Conservation (phyloP, 2,888 invertebrate genomes). For the Lobophora halterata region DNA sequence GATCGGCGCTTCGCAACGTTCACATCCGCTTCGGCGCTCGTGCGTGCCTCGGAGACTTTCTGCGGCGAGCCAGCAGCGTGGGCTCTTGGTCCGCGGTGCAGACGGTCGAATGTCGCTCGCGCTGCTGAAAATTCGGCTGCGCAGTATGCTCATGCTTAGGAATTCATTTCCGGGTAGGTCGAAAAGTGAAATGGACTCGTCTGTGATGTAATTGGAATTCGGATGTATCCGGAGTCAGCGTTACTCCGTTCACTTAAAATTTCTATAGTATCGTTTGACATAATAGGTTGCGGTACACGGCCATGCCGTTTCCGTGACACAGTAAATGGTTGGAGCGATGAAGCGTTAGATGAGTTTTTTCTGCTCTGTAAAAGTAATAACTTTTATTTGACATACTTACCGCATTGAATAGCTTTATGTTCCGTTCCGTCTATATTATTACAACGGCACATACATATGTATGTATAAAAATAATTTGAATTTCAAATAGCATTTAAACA, state of each 20-base stretch:
- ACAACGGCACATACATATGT: slow-evolving; percentile 36
- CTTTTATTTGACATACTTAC: slow-evolving; percentile 40
- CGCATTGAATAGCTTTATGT: slow-evolving; percentile 31
- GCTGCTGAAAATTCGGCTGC: slow-evolving; percentile 59
- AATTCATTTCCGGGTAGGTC: slow-evolving; percentile 81
- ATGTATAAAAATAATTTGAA: slow-evolving; percentile 43
- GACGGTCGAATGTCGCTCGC: slow-evolving; percentile 53
- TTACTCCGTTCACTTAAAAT: slow-evolving; percentile 77
- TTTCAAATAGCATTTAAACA: slow-evolving; percentile 41
- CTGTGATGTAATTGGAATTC: slow-evolving; percentile 81
- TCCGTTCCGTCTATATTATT: slow-evolving; percentile 23
- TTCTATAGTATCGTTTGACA: slow-evolving; percentile 73
- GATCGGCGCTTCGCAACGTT: slow-evolving; percentile 56
- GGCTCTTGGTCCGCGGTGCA: slow-evolving; percentile 44
- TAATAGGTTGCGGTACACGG: slow-evolving; percentile 59
- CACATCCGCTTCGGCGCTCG: slow-evolving; percentile 76
- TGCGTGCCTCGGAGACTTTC: slow-evolving; percentile 65
- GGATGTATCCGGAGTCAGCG: slow-evolving; percentile 78
- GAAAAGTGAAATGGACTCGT: slow-evolving; percentile 81
- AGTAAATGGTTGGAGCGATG: slow-evolving; percentile 51
- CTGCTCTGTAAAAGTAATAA: slow-evolving; percentile 37
- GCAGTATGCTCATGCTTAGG: slow-evolving; percentile 78
- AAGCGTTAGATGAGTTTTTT: slow-evolving; percentile 56
- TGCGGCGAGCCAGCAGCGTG: slow-evolving; percentile 36
- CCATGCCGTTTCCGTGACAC: slow-evolving; percentile 52